Conservation (phyloP, 2,113 vertebrate genomes). For the Sceloporus tristichus region DNA sequence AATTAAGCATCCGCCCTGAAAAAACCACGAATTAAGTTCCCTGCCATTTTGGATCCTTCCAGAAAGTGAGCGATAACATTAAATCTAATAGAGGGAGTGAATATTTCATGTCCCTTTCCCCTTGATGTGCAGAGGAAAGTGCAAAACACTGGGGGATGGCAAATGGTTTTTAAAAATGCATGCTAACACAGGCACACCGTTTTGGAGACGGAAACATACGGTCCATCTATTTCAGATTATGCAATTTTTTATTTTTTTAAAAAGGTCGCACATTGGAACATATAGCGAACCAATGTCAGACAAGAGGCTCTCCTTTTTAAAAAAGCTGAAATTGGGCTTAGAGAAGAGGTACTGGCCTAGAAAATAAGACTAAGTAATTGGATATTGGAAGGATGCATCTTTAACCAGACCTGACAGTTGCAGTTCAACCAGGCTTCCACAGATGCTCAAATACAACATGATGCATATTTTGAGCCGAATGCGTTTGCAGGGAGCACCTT, state of each 20-base stretch:
- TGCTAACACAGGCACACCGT: rapidly evolving
- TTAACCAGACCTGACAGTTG: not conserved
- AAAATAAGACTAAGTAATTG: not conserved
- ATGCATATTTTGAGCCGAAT: not conserved
- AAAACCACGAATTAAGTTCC: not conserved
- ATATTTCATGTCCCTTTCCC: not conserved
- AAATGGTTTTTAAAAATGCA: not conserved
- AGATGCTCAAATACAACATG: not conserved
- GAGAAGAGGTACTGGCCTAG: not conserved
- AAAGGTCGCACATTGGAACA: not conserved
- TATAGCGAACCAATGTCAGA: not conserved
- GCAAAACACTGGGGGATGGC: not conserved
- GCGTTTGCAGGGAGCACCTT: too few relatives aligned
- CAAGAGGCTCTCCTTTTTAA: not conserved
- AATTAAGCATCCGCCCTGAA: constrained; percentile 3
- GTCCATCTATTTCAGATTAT: not conserved
- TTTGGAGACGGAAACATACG: not conserved
- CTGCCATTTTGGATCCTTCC: not conserved
- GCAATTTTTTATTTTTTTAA: not conserved
- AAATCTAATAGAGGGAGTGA: not conserved
- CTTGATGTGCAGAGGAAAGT: not conserved
- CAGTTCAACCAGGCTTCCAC: not conserved
- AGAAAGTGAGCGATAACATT: not conserved
- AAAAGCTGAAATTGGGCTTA: not conserved
- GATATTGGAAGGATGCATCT: not conserved